phyloP scores from a whole-genome alignment of 2,797 vertebrate genomes.

The Hoplostethus mediterraneus region DNA sequence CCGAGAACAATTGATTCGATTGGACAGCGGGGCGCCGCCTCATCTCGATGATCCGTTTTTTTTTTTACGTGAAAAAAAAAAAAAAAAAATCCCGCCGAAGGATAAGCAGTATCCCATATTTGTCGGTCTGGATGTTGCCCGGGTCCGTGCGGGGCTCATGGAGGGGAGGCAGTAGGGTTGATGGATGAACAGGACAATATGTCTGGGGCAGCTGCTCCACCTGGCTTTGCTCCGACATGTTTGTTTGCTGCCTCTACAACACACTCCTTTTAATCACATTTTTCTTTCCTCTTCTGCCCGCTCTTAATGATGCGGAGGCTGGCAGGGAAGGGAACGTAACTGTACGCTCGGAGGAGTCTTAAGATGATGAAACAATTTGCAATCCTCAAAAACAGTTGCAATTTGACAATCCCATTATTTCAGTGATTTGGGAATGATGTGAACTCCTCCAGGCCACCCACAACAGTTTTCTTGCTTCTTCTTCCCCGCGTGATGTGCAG shows the following conservation, averaged over 20 bases:
- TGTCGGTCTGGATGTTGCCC: slow-evolving; percentile 40
- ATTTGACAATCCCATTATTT: neutral
- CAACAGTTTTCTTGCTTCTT: neutral
- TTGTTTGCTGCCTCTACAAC: slow-evolving; percentile 38
- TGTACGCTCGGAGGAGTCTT: neutral
- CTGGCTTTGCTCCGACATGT: slow-evolving; percentile 48
- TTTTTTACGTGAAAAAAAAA: too few species aligned
- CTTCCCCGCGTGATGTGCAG: neutral
- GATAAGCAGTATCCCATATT: slow-evolving; percentile 52
- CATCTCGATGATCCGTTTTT: slow-evolving; percentile 25
- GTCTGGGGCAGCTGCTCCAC: slow-evolving; percentile 32
- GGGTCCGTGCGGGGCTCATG: slow-evolving; percentile 28
- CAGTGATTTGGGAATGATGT: neutral
- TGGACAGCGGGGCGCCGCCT: slow-evolving; percentile 19
- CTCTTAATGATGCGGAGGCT: slow-evolving; percentile 18
- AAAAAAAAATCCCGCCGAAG: neutral
- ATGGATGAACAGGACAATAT: slow-evolving; percentile 44
- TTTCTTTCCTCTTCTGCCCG: neutral
- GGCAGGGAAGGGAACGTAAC: slow-evolving; percentile 18
- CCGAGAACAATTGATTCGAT: slow-evolving; percentile 53
- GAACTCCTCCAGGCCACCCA: neutral
- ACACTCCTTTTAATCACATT: slow-evolving; percentile 30
- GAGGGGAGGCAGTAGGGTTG: slow-evolving; percentile 20
- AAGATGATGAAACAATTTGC: slow-evolving; percentile 49
- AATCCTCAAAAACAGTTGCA: slow-evolving; percentile 22